Evolutionary conservation across 2,888 invertebrate species (phyloP).

Genomic region (Alloplasta piceator): DNA sequence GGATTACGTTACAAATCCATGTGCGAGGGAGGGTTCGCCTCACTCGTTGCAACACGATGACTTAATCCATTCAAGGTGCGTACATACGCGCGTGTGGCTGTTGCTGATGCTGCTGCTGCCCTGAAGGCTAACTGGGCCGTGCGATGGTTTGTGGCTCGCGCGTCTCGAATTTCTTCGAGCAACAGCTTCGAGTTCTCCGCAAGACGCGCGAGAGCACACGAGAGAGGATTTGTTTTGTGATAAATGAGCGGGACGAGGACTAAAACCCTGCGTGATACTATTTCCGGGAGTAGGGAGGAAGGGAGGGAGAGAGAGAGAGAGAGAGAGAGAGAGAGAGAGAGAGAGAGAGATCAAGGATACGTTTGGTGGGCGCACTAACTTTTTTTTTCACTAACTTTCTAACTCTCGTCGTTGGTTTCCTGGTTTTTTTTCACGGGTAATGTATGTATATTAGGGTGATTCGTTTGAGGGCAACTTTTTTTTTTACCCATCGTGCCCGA

Average conservation of each 20-base stretch:
- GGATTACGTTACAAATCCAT: constrained; percentile 65
- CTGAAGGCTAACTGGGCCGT: constrained; percentile 48
- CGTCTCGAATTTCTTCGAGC: constrained; percentile 62
- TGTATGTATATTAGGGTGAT: background rate
- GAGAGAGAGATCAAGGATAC: background rate
- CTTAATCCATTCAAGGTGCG: constrained; percentile 68
- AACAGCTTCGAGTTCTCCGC: constrained; percentile 42
- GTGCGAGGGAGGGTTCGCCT: constrained; percentile 49
- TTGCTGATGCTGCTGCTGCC: constrained; percentile 22
- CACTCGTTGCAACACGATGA: constrained; percentile 63
- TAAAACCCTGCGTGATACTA: constrained; percentile 62
- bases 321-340: background rate
- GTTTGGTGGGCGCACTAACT: constrained; percentile 43
- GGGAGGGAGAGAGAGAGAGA: background rate
- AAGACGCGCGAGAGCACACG: constrained; percentile 22
- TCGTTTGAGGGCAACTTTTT: too few species aligned
- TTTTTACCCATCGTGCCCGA: too few species aligned
- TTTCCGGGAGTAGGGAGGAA: constrained; percentile 61
- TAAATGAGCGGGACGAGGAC: constrained; percentile 62
- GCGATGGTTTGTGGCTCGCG: constrained; percentile 54
- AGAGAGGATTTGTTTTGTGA: constrained; percentile 61
- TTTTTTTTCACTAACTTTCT: constrained; percentile 64
- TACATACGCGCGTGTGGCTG: constrained; percentile 63
- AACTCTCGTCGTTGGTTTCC: constrained; percentile 44
- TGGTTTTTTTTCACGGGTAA: background rate